These are phyloP conservation scores for Argyra leucocephala DNA, from an alignment of 2,888 invertebrate genomes.

Conservation along the genomic window DNA sequence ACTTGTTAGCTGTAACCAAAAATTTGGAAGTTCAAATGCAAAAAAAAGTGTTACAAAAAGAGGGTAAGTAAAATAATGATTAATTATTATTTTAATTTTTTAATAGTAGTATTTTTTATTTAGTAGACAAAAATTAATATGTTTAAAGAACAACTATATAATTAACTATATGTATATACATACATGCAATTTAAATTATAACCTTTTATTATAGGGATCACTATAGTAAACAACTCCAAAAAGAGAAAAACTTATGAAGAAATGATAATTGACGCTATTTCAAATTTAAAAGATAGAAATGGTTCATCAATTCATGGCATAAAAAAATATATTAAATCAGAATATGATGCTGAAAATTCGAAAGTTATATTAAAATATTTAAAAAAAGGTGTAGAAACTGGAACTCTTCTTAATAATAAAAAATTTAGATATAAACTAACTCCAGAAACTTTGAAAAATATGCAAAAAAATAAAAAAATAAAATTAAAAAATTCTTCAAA, in stretches of 20 bases:
- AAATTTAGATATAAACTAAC: neutral
- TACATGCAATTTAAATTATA: too few relatives aligned
- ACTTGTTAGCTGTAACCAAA: neutral
- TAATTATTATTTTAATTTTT: too few relatives aligned
- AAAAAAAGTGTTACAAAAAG: neutral
- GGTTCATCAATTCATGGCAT: neutral
- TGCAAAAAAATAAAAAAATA: neutral
- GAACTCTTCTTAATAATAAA: neutral
- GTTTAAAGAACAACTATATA: too few relatives aligned
- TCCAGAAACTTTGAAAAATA: neutral
- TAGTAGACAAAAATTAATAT: too few relatives aligned
- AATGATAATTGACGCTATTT: conserved; percentile 1
- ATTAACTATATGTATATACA: too few relatives aligned
- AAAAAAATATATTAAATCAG: neutral
- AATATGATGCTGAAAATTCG: neutral
- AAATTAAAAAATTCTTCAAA: neutral
- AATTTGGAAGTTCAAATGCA: too few relatives aligned
- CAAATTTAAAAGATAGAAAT: neutral
- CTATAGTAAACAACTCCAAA: neutral
- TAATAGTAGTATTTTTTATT: too few relatives aligned
- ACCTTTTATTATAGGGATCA: neutral
- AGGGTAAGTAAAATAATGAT: too few relatives aligned
- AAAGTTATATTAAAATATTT: neutral
- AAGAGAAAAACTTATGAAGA: neutral
- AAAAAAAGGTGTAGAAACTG: neutral